Evolutionary conservation across 2,797 vertebrate species (phyloP).

Genomic region (Phoeniculus purpureus): DNA sequence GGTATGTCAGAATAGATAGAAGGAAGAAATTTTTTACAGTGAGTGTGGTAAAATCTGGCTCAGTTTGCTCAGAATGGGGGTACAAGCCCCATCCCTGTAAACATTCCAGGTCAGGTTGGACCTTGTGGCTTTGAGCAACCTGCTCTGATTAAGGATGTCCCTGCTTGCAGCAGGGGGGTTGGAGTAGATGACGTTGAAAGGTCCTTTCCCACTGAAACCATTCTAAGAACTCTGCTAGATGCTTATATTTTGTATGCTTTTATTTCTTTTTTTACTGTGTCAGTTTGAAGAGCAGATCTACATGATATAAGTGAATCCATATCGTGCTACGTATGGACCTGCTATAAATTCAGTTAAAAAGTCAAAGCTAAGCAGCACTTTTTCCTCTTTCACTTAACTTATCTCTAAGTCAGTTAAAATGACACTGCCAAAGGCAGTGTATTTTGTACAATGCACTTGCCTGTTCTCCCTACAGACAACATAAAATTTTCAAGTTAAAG

Average conservation of each 20-base stretch:
- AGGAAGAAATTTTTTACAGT: too few relatives aligned
- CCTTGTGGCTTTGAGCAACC: background rate
- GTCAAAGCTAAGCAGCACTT: background rate
- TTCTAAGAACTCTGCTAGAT: background rate
- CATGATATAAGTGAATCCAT: background rate
- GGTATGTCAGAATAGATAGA: too few relatives aligned
- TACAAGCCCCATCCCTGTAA: background rate
- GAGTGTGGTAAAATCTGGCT: too few relatives aligned
- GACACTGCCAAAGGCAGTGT: background rate
- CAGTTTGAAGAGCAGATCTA: background rate
- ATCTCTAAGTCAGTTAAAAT: background rate
- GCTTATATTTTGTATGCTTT: background rate
- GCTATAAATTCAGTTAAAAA: background rate
- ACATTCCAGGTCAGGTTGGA: background rate
- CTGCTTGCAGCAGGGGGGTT: background rate
- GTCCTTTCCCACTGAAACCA: background rate
- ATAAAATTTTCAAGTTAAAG: background rate
- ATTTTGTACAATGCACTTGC: background rate
- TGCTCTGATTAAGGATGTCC: background rate
- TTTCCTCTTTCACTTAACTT: background rate
- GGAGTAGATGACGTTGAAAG: background rate
- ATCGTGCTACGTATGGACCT: background rate
- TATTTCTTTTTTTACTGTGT: background rate
- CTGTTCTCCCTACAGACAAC: background rate
- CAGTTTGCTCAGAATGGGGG: too few relatives aligned